These are phyloP conservation scores for Eupithecia subfuscata DNA, from an alignment of 2,888 invertebrate species.

Conservation along the genomic window DNA sequence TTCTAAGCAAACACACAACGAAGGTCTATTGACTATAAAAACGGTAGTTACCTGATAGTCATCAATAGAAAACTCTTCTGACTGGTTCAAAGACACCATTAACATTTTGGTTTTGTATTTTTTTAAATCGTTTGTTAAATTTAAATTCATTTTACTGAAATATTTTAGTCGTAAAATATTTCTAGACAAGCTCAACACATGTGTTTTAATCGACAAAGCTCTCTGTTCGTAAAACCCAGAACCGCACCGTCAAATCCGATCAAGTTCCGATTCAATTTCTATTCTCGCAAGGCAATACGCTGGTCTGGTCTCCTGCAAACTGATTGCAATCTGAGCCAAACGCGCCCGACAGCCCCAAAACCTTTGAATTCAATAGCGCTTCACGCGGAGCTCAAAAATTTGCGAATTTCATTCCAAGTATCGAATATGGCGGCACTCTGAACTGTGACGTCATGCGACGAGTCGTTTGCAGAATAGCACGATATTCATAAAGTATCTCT, in stretches of 20 bases:
- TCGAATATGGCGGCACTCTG: not conserved
- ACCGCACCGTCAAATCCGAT: not conserved
- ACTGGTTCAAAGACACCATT: too few relatives aligned
- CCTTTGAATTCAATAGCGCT: constrained; percentile 13
- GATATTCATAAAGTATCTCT: not conserved
- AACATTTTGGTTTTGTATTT: too few relatives aligned
- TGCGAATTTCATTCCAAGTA: constrained; percentile 15
- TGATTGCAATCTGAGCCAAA: not conserved
- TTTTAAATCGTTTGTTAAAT: too few relatives aligned
- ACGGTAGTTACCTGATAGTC: too few relatives aligned
- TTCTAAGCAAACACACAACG: too few relatives aligned
- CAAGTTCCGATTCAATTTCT: not conserved
- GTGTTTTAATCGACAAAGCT: not conserved
- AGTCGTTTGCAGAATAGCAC: not conserved
- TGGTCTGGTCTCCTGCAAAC: not conserved
- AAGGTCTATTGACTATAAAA: too few relatives aligned
- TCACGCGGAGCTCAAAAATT: constrained; percentile 6
- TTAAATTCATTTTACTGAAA: too few relatives aligned
- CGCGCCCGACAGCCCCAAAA: not conserved
- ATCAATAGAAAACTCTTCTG: too few relatives aligned
- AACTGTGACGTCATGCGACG: constrained; percentile 23
- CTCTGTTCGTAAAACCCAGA: not conserved
- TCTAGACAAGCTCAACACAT: not conserved
- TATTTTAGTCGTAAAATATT: not conserved
- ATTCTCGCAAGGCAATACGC: not conserved